Evolutionary conservation across 2,797 vertebrate species (phyloP), one percentile per base, ranked within the genome.

Genomic region (Sebastes alutus): DNA sequence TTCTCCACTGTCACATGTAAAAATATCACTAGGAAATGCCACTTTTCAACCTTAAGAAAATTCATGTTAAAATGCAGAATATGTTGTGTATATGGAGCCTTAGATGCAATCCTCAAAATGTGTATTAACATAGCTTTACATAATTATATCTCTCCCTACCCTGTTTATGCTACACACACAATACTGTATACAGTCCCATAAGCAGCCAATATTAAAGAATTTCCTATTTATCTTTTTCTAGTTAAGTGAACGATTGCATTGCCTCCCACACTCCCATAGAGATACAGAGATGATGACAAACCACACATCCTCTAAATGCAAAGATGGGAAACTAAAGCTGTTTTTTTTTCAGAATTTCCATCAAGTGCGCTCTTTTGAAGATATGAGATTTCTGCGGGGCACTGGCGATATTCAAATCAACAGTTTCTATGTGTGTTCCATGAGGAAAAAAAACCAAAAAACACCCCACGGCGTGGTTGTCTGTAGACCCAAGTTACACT

Each of bases 401-500:
- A 78, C 14, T 59, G 60, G 16, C 0, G 2, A 64, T 74, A 74
- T 77, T 70, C 65, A 81, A 63, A 79, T 77, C 42, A 83, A 59
- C 60, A 64, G 25, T 49, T 65, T 82, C 54, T 69, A 9, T 67
- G 54, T 70, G 60, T 64, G 42, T 30, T 58, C 13, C 35, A 71
- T 69, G 35, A 73, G 38, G 52, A 49, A 35, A 32, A 54, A 30
- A 49, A 30, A 49, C 27, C 0, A 27, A 54, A 55, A 59, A 64
- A 72, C 67, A 32, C 1, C 56, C 71, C 0, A 22, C 0, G 6
- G 68, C 60, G 1, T 16, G 11, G 13, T 66, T 75, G 59, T 77
- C 83, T 82, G 59, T 42, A 58, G 60, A 76, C 72, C 55, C 52
- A 42, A 30, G 25, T 83, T 87, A 77, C 63, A 84, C 83, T 84